These are phyloP conservation scores for Musca domestica DNA, from an alignment of 1,140 invertebrate species.

Conservation along the genomic window DNA sequence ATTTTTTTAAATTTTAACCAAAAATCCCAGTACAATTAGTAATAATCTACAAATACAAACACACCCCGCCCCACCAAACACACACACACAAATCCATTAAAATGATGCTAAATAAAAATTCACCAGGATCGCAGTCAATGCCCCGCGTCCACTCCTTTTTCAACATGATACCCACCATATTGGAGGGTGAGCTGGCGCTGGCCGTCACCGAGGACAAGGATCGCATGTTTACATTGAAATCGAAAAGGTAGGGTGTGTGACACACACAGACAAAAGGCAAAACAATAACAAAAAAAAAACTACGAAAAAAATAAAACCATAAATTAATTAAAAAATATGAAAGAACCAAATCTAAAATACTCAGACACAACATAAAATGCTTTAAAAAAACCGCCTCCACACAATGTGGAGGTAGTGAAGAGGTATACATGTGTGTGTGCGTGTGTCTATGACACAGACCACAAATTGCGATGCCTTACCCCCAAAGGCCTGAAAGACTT, in stretches of 20 bases:
- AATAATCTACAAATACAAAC: background rate
- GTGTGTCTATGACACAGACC: too few relatives aligned
- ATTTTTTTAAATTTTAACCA: background rate
- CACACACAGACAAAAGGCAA: too few relatives aligned
- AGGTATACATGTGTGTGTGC: too few relatives aligned
- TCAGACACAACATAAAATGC: background rate
- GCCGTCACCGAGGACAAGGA: conserved; percentile 46
- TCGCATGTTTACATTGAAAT: conserved; percentile 51
- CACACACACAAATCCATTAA: conserved; percentile 2
- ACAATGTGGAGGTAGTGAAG: background rate
- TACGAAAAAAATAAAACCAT: background rate
- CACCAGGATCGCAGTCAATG: conserved; percentile 46
- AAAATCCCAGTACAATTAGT: background rate
- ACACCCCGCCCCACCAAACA: background rate
- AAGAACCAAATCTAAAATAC: background rate
- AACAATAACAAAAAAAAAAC: background rate
- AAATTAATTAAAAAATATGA: background rate
- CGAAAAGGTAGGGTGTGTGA: conserved; percentile 37
- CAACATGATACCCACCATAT: conserved; percentile 50
- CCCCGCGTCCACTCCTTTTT: conserved; percentile 51
- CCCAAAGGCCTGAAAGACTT: too few relatives aligned
- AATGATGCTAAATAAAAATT: conserved; percentile 52
- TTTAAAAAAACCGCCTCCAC: background rate
- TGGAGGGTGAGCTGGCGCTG: conserved; percentile 49
- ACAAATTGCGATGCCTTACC: too few relatives aligned